Conservation (phyloP, 1,140 invertebrate genomes). For the Caenorhabditis briggsae region DNA sequence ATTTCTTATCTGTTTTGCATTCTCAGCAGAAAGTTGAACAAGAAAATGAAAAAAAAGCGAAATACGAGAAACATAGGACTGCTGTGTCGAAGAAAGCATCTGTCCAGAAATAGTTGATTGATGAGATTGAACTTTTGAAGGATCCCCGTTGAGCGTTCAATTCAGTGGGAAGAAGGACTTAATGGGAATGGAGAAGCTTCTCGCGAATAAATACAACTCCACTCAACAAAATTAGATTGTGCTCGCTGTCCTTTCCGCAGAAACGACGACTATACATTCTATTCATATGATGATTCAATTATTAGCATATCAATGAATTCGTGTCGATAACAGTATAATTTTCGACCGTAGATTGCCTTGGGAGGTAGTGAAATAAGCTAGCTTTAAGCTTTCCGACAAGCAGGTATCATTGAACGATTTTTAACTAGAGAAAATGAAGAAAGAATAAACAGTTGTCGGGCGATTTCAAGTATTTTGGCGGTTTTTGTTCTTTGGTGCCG, state of each 20-base stretch:
- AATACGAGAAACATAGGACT: neutral
- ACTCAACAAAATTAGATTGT: neutral
- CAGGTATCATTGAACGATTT: neutral
- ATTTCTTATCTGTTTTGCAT: neutral
- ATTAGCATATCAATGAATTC: neutral
- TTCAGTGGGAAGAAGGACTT: neutral
- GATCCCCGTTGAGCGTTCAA: too few species aligned
- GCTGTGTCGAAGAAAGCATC: neutral
- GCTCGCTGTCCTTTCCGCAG: neutral
- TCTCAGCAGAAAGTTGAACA: neutral
- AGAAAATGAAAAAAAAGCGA: neutral
- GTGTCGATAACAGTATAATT: neutral
- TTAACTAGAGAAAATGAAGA: neutral
- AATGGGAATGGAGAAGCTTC: neutral
- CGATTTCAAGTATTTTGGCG: neutral
- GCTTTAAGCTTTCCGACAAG: too few species aligned
- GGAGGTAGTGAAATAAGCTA: neutral
- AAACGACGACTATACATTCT: neutral
- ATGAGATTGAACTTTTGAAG: neutral
- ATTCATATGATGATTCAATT: neutral
- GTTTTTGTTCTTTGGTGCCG: slow-evolving; percentile 11
- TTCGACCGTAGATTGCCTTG: neutral
- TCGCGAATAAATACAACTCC: neutral
- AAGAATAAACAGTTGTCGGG: slow-evolving; percentile 30
- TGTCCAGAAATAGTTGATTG: neutral